Conservation (phyloP, 2,797 vertebrate species). For the Gadopsis marmoratus region DNA sequence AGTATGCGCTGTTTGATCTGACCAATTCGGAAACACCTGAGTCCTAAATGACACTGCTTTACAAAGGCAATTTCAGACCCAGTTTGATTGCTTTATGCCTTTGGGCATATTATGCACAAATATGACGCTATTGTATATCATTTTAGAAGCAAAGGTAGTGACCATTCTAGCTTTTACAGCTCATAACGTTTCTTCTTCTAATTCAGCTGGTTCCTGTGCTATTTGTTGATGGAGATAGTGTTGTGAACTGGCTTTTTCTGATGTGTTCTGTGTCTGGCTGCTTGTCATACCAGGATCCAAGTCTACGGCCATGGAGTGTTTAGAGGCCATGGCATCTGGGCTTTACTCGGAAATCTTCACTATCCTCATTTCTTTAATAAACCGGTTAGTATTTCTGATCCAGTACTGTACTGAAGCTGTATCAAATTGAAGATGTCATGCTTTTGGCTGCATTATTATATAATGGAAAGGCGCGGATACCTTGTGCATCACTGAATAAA, state of each 20-base stretch:
- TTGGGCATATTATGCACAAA: slow-evolving; percentile 28
- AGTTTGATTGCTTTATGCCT: slow-evolving; percentile 38
- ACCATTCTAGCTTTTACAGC: background rate
- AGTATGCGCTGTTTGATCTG: slow-evolving; percentile 54
- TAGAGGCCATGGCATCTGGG: slow-evolving; percentile 92
- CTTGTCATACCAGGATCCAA: slow-evolving; percentile 85
- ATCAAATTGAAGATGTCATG: background rate
- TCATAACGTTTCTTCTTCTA: slow-evolving; percentile 11
- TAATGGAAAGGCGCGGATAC: background rate
- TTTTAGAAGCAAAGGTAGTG: slow-evolving; percentile 34
- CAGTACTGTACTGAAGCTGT: background rate
- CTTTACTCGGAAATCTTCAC: slow-evolving; percentile 96
- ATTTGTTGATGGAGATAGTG: slow-evolving; percentile 27
- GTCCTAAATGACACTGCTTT: slow-evolving; percentile 59
- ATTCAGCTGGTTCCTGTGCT: background rate
- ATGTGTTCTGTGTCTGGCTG: slow-evolving; percentile 40
- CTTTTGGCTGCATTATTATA: background rate
- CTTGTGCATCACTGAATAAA: background rate
- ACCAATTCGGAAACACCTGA: slow-evolving; percentile 57
- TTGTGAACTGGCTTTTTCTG: slow-evolving; percentile 28
- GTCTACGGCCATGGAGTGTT: slow-evolving; percentile 91
- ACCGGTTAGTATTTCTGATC: slow-evolving; percentile 83
- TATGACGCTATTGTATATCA: slow-evolving; percentile 11
- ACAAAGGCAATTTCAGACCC: slow-evolving; percentile 46
- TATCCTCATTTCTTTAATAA: slow-evolving; percentile 92